phyloP scores from a whole-genome alignment of 1,140 invertebrate genomes.

The Microplitis demolitor region DNA sequence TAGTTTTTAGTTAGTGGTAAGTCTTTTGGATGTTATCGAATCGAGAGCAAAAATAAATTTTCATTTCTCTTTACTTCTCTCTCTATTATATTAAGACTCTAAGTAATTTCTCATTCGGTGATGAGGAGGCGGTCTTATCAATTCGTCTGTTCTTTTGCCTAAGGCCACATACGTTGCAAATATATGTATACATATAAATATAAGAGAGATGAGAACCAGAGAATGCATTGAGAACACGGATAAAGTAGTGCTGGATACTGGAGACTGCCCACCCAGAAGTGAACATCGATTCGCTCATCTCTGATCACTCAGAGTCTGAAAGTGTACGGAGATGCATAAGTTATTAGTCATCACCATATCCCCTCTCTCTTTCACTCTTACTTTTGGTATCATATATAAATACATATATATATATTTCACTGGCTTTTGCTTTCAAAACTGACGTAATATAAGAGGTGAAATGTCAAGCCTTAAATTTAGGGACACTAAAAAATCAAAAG shows the following conservation, averaged over 20 bases:
- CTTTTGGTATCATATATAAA: neutral
- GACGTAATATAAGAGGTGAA: too few relatives aligned
- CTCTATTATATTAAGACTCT: neutral
- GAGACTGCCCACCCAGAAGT: constrained; percentile 7
- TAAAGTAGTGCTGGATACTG: too few relatives aligned
- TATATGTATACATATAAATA: too few relatives aligned
- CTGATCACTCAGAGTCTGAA: neutral
- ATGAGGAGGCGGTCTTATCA: constrained; percentile 8
- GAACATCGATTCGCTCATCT: constrained; percentile 30
- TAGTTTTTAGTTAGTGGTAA: neutral
- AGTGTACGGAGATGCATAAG: constrained; percentile 17
- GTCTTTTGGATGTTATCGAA: neutral
- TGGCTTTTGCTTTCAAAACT: too few relatives aligned
- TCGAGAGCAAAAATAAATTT: too few relatives aligned
- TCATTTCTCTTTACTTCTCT: too few relatives aligned
- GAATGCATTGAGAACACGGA: neutral
- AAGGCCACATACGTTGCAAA: neutral
- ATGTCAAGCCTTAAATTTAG: too few relatives aligned
- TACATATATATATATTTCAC: neutral
- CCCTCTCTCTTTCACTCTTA: neutral
- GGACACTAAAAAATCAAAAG: too few relatives aligned
- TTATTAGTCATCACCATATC: constrained; percentile 41
- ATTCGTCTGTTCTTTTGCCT: neutral
- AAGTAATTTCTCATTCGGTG: neutral
- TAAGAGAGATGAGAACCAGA: too few relatives aligned